Evolutionary conservation across 2,888 invertebrate species (phyloP).

Genomic region (Achlya flavicornis): DNA sequence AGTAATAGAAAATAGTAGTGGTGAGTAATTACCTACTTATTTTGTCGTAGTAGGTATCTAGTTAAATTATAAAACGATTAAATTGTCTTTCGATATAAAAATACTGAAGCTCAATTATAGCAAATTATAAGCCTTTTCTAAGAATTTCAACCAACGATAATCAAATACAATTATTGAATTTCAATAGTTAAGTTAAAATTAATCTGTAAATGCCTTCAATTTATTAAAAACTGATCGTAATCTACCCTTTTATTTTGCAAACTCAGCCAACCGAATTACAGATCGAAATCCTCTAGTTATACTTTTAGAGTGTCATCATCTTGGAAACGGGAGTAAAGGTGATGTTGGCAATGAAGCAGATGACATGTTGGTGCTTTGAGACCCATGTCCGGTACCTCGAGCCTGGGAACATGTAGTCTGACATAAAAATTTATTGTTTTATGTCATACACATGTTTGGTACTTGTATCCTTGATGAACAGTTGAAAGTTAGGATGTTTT

Average conservation of each 20-base stretch:
- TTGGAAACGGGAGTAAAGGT: constrained; percentile 59
- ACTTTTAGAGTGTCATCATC: constrained; percentile 45
- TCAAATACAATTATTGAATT: no score
- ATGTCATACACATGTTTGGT: constrained; percentile 28
- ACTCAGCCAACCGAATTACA: not conserved
- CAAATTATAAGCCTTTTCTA: not conserved
- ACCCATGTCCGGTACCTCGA: constrained; percentile 59
- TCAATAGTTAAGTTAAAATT: no score
- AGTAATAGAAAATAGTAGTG: not conserved
- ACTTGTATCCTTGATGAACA: constrained; percentile 24
- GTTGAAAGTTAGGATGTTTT: constrained; percentile 18
- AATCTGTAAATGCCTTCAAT: no score
- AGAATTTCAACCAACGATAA: not conserved
- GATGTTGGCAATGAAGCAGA: constrained; percentile 56
- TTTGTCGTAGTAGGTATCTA: not conserved
- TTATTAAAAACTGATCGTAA: not conserved
- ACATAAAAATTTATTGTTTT: constrained; percentile 58
- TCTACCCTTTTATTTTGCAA: not conserved
- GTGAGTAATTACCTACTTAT: not conserved
- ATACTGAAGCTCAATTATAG: not conserved
- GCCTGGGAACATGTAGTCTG: constrained; percentile 55
- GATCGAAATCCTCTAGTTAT: constrained; percentile 34
- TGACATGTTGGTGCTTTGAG: constrained; percentile 58
- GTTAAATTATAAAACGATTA: not conserved
- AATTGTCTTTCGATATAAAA: not conserved